Percentiles rank a stretch among this genome's conserved stretches.
Evolutionary conservation across 2,113 vertebrate species (phyloP).

Genomic region (Lichenostomus cassidix): DNA sequence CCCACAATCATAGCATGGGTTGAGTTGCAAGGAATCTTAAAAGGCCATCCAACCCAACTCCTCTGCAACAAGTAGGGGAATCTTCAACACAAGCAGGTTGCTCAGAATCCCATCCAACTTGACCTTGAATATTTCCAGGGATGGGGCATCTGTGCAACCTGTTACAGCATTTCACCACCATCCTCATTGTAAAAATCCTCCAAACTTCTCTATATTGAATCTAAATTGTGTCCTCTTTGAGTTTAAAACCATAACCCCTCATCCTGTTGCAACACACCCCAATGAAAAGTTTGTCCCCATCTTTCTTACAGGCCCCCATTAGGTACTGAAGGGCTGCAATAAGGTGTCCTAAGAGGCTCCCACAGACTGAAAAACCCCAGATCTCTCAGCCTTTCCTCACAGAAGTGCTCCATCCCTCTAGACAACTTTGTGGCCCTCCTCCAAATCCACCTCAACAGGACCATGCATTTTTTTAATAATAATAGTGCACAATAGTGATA

Average conservation of each 20-base stretch:
- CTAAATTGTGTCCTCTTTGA: neutral
- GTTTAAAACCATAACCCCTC: neutral
- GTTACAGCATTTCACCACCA: neutral
- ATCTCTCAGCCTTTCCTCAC: neutral
- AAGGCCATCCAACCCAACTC: neutral
- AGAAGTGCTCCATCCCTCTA: neutral
- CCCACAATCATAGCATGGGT: too few relatives aligned
- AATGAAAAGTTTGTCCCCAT: neutral
- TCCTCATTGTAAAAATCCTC: neutral
- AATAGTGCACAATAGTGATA: neutral
- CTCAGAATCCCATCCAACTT: neutral
- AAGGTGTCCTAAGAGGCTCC: neutral
- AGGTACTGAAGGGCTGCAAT: neutral
- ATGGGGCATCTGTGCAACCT: neutral
- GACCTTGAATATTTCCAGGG: neutral
- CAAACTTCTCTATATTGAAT: neutral
- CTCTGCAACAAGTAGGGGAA: fast-evolving
- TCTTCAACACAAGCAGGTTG: neutral
- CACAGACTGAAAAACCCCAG: neutral
- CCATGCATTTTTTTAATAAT: neutral
- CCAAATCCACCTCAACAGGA: fast-evolving
- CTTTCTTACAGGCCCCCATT: neutral
- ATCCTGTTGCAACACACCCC: neutral
- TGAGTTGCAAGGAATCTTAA: neutral
- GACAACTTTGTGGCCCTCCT: neutral